Base-by-base conservation (phyloP, 37 sponge, comb jelly and placozoan genomes). In the Agelas oroides region DNA sequence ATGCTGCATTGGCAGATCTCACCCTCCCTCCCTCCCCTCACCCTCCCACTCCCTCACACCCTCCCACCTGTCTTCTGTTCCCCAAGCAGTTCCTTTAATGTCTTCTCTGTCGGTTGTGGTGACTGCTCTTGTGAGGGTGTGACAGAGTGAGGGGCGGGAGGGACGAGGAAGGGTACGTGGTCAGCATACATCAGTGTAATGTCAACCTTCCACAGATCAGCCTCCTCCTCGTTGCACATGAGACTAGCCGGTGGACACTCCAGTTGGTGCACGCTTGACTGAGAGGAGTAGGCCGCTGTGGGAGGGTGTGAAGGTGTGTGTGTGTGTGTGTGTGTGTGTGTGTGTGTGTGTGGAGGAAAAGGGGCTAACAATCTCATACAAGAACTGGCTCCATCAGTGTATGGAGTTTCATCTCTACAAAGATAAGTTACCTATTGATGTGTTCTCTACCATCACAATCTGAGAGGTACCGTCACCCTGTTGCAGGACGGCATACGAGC, bases 401-500 rank as follows among this genome's bases (percentile, higher is more conserved):
- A n/a, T 15, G 40, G n/a, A 35, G 72, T 24, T 23, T 18, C 21
- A 14, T 28, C 32, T 12, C n/a, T n/a, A n/a, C n/a, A 33, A 34
- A 6, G 5, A 5, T 33, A 67, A 12, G 53, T 32, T 32, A 41
- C 33, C 27, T 5, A 58, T 20, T 23, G 85, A 55, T 59, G 34
- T 71, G 67, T 89, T 94, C 35, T 89, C 91, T 41, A 94, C 61
- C 37, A 94, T 68, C 25, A 80, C 90, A 11, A 94, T 71, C 75
- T 89, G 87, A 17, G 60, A 31, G 5, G 75, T 52, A 0, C 94
- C 94, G 32, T 83, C 84, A 19, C 73, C 52, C 41, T 82, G 90
- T 65, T 90, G 94, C 11, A 94, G 63, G 53, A 87, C 55, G 25
- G 85, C 90, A 59, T 92, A 92, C 14, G 90, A 88, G 75, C 57